Base-by-base conservation (phyloP, 37 sponge, comb jelly and placozoan species). In the Spongilla lacustris region DNA sequence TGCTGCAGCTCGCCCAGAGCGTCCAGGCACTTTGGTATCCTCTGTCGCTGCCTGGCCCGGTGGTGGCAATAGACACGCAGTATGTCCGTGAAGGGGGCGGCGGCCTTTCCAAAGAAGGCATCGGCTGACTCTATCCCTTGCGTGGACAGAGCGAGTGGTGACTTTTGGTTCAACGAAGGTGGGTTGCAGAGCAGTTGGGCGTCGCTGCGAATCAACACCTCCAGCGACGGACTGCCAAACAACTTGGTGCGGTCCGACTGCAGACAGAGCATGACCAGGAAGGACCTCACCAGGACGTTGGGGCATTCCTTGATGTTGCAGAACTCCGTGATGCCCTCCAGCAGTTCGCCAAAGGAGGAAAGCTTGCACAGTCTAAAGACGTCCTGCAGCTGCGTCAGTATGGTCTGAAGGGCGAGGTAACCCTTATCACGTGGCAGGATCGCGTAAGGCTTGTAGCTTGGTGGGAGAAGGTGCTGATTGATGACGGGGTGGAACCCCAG, bases 381-480 rank as follows among this genome's bases (percentile, higher is more conserved):
- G 17, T 36, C 77, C 33, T 82, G 73, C 21, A 93, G 36, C 0
- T 92, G 88, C 13, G 31, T 31, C 0, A 96, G 29, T 5, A 81
- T 46, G 0, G 75, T 37, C n/a, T 71, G 41, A 27, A 92, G 36
- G 30, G 74, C 35, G 14, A 35, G 67, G 49, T 88, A 36, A n/a
- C 84, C 77, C 31, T 81, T 81, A 4, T 23, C 25, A 1, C 89
- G 82, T 21, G 86, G 69, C 24, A 96, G 69, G 34, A 87, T 88
- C 0, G 73, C 81, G 35, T 84, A 88, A 3, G 84, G 76, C 36
- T 84, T 80, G 69, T 92, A 92, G 71, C 89, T 90, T 0, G 96
- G 96, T 67, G 96, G 96, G 17, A 96, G 93, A 0, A 96, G 89
- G 17, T 90, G 88, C 31, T 93, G 90, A 74, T 96, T 94, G 75